phyloP scores from a whole-genome alignment of 2,797 vertebrate genomes.

The Hippopotamyrus pictus region DNA sequence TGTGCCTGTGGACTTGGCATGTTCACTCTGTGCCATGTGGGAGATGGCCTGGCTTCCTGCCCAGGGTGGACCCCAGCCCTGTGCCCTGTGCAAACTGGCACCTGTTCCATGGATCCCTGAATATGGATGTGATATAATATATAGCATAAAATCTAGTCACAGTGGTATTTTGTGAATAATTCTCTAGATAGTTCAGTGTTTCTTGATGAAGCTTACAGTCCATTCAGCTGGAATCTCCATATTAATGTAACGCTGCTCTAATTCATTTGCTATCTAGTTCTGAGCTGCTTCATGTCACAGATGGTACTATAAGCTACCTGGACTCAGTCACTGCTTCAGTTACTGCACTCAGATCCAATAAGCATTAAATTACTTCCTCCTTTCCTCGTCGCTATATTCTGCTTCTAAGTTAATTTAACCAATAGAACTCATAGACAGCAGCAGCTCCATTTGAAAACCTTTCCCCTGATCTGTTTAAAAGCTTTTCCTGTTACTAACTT shows the following conservation, averaged over 20 bases:
- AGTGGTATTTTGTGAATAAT: neutral
- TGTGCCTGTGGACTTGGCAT: neutral
- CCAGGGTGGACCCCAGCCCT: neutral
- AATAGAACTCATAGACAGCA: conserved; percentile 24
- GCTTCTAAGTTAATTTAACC: conserved; percentile 23
- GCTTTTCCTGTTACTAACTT: neutral
- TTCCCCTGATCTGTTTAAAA: conserved; percentile 17
- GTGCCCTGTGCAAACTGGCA: neutral
- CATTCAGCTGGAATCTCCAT: neutral
- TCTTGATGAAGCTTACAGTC: neutral
- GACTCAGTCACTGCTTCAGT: neutral
- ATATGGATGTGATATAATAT: neutral
- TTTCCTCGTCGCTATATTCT: conserved; percentile 23
- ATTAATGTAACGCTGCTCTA: neutral
- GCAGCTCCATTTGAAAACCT: neutral
- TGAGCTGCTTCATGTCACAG: neutral
- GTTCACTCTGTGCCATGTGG: neutral
- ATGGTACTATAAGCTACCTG: neutral
- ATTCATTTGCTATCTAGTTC: neutral
- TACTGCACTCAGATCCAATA: neutral
- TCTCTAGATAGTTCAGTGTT: neutral
- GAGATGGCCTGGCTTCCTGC: neutral
- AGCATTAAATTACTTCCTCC: conserved; percentile 5
- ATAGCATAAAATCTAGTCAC: neutral
- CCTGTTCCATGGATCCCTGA: neutral